These are phyloP conservation scores for Karalla daura DNA, from an alignment of 2,797 vertebrate genomes.

Conservation along the genomic window DNA sequence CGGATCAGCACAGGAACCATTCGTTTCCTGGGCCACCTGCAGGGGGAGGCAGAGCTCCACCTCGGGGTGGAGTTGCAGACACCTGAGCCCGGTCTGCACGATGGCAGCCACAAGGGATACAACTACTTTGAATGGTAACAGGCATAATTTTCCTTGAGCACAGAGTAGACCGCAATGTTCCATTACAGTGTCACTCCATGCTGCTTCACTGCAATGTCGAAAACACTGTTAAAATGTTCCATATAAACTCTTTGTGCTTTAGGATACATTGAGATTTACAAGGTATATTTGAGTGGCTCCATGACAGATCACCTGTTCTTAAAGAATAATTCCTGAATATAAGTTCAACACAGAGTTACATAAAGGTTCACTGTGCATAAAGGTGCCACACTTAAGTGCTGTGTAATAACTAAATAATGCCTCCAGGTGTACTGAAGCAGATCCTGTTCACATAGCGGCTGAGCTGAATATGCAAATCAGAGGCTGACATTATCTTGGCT, in stretches of 20 bases:
- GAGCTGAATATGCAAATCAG: slow-evolving; percentile 38
- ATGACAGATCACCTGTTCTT: background rate
- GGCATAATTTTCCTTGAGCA: slow-evolving; percentile 11
- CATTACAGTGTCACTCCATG: background rate
- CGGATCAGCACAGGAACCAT: slow-evolving; percentile 80
- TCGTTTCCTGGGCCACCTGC: slow-evolving; percentile 80
- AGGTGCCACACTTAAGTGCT: background rate
- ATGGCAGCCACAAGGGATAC: slow-evolving; percentile 71
- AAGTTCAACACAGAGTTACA: background rate
- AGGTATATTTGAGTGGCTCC: background rate
- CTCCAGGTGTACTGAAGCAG: slow-evolving; percentile 7
- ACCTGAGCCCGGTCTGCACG: slow-evolving; percentile 66
- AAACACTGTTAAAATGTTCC: background rate
- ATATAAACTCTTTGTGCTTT: background rate
- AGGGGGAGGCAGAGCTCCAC: slow-evolving; percentile 78
- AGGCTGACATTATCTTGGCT: slow-evolving; percentile 1
- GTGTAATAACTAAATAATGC: slow-evolving; percentile 8
- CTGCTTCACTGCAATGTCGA: background rate
- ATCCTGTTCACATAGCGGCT: background rate
- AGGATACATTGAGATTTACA: background rate
- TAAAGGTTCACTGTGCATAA: background rate
- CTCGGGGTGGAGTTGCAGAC: slow-evolving; percentile 83
- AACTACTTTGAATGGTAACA: slow-evolving; percentile 84
- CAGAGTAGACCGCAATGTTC: background rate
- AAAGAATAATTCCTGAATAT: background rate